Evolutionary conservation across 2,797 vertebrate genomes (phyloP).

Genomic region (Phyllotis vaccarum): DNA sequence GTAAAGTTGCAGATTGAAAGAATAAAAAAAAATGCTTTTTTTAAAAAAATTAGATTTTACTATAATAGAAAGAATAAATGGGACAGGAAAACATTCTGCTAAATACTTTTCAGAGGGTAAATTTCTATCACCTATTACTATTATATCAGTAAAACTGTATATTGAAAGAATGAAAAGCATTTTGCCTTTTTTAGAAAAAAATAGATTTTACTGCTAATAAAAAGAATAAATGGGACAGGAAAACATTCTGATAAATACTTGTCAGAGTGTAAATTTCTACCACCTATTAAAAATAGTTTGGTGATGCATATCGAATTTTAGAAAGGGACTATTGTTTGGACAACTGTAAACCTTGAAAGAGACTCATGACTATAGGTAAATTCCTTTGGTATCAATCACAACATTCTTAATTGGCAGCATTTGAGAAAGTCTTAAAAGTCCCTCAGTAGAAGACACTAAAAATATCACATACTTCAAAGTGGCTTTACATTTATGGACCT

Average conservation of each 20-base stretch:
- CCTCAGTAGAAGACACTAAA: background rate
- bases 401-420: background rate
- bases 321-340: background rate
- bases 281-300: background rate
- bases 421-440: background rate
- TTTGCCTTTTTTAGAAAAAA: background rate
- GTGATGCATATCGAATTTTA: background rate
- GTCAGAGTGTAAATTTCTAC: background rate
- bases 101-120: background rate
- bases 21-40: background rate
- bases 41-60: background rate
- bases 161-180: constrained; percentile 1
- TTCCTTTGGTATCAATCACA: background rate
- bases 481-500: background rate
- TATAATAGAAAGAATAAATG: background rate
- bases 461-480: background rate
- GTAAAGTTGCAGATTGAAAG: constrained; percentile 33
- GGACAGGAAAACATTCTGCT: background rate
- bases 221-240: background rate
- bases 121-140: background rate
- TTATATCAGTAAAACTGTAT: constrained; percentile 6
- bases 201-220: background rate
- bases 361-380: background rate
- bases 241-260: background rate
- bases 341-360: background rate